A percentile compares a stretch with the other conserved stretches of the same genome.
Conservation (phyloP, 2,113 vertebrate genomes). For the Apodemus sylvaticus region DNA sequence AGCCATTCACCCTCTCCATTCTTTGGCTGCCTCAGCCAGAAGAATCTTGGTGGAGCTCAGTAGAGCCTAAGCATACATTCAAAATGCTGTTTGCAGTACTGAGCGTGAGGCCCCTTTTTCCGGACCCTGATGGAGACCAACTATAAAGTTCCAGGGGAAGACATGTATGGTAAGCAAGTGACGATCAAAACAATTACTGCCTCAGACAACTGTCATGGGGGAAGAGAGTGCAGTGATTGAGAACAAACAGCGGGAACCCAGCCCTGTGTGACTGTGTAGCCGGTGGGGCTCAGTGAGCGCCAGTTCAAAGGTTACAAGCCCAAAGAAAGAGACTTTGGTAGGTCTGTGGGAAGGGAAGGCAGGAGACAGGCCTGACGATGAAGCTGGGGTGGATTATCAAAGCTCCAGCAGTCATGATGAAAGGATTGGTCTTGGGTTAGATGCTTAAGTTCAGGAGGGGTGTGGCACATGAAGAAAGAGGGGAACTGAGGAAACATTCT, state of each 20-base stretch:
- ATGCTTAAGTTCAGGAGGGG: not conserved
- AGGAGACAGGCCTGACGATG: not conserved
- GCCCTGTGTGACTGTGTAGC: rapidly evolving
- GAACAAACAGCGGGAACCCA: not conserved
- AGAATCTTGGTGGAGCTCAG: not conserved
- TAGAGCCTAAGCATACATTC: rapidly evolving
- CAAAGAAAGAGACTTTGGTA: no score
- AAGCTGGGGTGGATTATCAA: not conserved
- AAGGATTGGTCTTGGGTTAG: not conserved
- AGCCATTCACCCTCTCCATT: not conserved
- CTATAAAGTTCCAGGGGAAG: not conserved
- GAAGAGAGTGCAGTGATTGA: not conserved
- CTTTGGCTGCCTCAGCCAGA: not conserved
- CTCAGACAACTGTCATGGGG: not conserved
- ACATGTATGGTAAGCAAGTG: not conserved
- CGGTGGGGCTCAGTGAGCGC: no score
- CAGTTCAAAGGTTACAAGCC: not conserved
- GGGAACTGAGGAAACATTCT: not conserved
- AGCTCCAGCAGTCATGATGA: not conserved
- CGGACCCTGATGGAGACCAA: not conserved
- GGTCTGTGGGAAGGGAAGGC: not conserved
- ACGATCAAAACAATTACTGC: not conserved
- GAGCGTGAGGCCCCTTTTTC: not conserved
- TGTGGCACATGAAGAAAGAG: no score
- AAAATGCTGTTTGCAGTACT: not conserved